These are phyloP conservation scores for Rhombomys opimus DNA, from an alignment of 2,113 vertebrate species.

Conservation along the genomic window DNA sequence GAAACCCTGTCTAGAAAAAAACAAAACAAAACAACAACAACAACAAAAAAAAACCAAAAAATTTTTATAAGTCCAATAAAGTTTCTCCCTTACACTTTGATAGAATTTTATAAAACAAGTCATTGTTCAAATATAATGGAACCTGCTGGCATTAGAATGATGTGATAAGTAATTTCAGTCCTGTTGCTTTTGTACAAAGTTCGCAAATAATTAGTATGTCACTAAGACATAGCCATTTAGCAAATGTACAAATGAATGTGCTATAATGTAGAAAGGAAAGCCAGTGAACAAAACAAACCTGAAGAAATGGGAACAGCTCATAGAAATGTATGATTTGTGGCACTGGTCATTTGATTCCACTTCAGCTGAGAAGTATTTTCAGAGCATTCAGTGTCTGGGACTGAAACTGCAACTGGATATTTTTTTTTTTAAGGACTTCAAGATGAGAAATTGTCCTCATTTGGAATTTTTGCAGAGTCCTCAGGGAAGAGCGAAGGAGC, in stretches of 20 bases:
- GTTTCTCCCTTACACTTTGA: slow-evolving; percentile 7
- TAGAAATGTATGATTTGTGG: neutral
- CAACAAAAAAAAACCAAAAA: too few relatives aligned
- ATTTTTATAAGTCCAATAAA: slow-evolving; percentile 36
- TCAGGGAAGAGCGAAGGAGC: neutral
- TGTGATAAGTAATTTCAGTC: neutral
- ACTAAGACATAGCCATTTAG: neutral
- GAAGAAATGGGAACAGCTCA: neutral
- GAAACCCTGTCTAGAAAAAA: too few relatives aligned
- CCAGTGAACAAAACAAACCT: neutral
- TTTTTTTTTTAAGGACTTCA: neutral
- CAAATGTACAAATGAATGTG: neutral
- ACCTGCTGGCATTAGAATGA: slow-evolving; percentile 33
- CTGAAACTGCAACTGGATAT: neutral
- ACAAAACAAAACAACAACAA: too few relatives aligned
- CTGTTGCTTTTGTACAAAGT: neutral
- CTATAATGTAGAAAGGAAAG: neutral
- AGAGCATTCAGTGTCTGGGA: neutral
- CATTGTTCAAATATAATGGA: slow-evolving; percentile 58
- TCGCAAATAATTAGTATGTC: neutral
- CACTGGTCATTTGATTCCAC: neutral
- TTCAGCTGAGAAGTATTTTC: slow-evolving; percentile 31
- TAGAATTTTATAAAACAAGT: slow-evolving; percentile 31
- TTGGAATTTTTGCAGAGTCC: slow-evolving; percentile 1
- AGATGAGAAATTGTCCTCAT: slow-evolving; percentile 9